Percentiles rank a stretch among this genome's conserved stretches.
Conservation (phyloP, 2,888 invertebrate species). For the Lathronympha strigana region DNA sequence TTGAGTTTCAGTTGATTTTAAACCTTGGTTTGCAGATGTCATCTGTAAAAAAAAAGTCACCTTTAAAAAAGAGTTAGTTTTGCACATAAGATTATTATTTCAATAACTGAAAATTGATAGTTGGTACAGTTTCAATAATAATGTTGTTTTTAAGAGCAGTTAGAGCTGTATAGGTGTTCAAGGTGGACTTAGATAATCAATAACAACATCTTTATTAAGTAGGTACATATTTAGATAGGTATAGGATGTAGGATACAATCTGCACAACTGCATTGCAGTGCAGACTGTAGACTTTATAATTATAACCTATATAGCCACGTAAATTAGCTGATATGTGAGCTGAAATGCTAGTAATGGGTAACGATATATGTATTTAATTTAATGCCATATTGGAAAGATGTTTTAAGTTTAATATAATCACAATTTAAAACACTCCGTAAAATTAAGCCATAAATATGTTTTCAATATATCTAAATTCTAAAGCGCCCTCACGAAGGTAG, state of each 20-base stretch:
- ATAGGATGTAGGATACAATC: neutral
- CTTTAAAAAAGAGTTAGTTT: neutral
- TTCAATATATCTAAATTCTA: neutral
- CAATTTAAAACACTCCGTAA: too few species aligned
- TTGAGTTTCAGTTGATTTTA: conserved; percentile 68
- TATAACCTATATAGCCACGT: neutral
- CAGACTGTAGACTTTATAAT: neutral
- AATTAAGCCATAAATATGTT: conserved; percentile 9
- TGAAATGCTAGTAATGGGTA: neutral
- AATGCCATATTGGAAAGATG: too few species aligned
- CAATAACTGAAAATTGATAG: neutral
- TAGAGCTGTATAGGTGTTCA: neutral
- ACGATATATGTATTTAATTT: neutral
- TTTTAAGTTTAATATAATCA: too few species aligned
- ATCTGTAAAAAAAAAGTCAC: conserved; percentile 67
- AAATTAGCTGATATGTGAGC: conserved; percentile 2
- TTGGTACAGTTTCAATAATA: conserved; percentile 2
- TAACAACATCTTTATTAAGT: neutral
- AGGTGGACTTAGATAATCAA: conserved; percentile 6
- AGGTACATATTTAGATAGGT: neutral
- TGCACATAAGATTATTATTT: neutral
- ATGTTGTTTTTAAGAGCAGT: neutral
- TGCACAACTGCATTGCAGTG: neutral
- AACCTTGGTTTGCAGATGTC: conserved; percentile 61
- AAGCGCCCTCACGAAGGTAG: conserved; percentile 1